Evolutionary conservation across 2,113 vertebrate species (phyloP), one percentile per base, ranked within the genome.

Genomic region (Ramphastos sulfuratus): DNA sequence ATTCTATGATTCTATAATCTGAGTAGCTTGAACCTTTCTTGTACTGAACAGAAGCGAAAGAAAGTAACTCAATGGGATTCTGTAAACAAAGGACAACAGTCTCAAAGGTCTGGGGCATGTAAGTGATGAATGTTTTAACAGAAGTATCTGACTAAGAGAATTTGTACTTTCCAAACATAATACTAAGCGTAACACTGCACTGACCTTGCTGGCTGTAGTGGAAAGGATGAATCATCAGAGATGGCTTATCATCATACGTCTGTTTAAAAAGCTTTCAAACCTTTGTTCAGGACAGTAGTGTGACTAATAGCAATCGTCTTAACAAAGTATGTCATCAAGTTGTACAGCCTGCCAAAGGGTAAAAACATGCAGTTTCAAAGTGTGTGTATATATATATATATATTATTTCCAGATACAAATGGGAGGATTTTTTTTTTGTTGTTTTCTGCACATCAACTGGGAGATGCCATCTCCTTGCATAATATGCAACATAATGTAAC

Each of bases 181-280:
- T 85, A 24, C 35, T 21, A 58, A 17, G 28, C 21, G 54, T 89
- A 11, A 13, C 11, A 7, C 46, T 31, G 33, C 24, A 27, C 27
- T 84, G 78, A 84, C n/a, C 20, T 93, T 33, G 65, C 24, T 52
- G 78, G 24, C 21, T 82, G 14, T 15, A 76, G 64, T 23, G 76
- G 89, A 86, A 96, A 94, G 25, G 73, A 14, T 97, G 95, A 97
- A 74, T 98, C 97, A 97, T 48, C 80, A 67, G 78, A 54, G 61
- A 60, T 67, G 71, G 75, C 23, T 96, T 76, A 83, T 80, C 69
- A 72, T 79, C 66, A 55, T 90, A 61, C 39, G 39, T 94, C 44
- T 82, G 6, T 71, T 37, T 63, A 70, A 85, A 85, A 78, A 9
- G 52, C 46, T 91, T 82, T 65, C 83, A 79, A 71, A 25, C 2